Evolutionary conservation across 2,888 invertebrate genomes (phyloP), one percentile per base, ranked within the genome.

Genomic region (Alitta virens): DNA sequence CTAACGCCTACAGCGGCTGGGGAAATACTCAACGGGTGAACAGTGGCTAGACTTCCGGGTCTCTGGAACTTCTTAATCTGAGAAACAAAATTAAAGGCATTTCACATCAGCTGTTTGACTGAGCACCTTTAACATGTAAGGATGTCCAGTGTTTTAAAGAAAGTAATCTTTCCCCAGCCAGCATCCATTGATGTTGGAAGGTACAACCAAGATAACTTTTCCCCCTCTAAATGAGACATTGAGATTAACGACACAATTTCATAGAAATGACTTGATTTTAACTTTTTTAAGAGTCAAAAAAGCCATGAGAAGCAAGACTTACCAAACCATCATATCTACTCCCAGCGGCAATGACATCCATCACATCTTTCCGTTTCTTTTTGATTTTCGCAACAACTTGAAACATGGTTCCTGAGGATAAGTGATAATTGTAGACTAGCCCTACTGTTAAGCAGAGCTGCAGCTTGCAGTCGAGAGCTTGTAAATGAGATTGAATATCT

Each of bases 241-340:
- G 33, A 12, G 12, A 33, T 12, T 33, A 5, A 33, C 12, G 5
- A 33, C 33, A 12, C 5, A 33, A 33, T 33, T 33, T 33, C 33
- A 33, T 33, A 12, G 33, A 33, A 33, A 33, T 7, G 5, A 33
- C 5, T 33, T n/a, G n/a, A n/a, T n/a, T n/a, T n/a, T n/a, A n/a
- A n/a, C n/a, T n/a, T n/a, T n/a, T n/a, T n/a, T n/a, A n/a, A n/a
- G n/a, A n/a, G n/a, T n/a, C n/a, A n/a, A n/a, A n/a, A n/a, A n/a
- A n/a, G n/a, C n/a, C n/a, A n/a, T n/a, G n/a, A n/a, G n/a, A n/a
- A n/a, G n/a, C n/a, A 38, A 24, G 33, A 55, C 56, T 58, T 16
- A 96, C 86, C 84, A 95, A 86, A 12, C 86, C 86, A 80, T 96
- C 94, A 74, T 95, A 97, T 71, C 94, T 87, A 43, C 95, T 94